A percentile compares a stretch with the other conserved stretches of the same genome.
phyloP scores from a whole-genome alignment of 2,797 vertebrate genomes.

The Perodicticus potto region DNA sequence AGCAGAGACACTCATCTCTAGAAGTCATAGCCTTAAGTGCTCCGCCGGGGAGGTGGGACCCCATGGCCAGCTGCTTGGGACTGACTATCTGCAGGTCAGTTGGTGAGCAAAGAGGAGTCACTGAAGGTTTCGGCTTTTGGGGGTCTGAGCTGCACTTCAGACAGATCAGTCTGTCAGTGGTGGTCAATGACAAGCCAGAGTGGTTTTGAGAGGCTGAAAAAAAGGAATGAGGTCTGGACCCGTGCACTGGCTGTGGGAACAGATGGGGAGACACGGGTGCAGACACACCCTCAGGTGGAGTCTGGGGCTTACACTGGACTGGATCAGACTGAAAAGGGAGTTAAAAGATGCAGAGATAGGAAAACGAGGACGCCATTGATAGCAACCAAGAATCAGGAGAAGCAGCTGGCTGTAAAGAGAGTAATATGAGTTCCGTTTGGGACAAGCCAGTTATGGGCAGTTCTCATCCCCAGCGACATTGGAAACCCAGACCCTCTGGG shows the following conservation, averaged over 20 bases:
- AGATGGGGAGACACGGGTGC: fast-evolving
- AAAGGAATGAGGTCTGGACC: not conserved
- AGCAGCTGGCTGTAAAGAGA: not conserved
- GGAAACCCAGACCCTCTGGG: not conserved
- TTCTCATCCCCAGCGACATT: not conserved
- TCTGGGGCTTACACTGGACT: fast-evolving
- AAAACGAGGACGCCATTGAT: fast-evolving
- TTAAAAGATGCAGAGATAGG: fast-evolving
- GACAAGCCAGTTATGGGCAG: not conserved
- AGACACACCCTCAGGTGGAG: not conserved
- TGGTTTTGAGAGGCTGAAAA: not conserved
- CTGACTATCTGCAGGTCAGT: not conserved
- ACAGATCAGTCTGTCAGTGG: not conserved
- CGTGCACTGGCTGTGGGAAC: fast-evolving
- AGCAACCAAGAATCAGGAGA: not conserved
- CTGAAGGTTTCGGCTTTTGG: not conserved
- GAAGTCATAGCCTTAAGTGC: fast-evolving
- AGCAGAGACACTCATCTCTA: not conserved
- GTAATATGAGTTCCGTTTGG: no score
- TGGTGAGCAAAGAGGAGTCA: not conserved
- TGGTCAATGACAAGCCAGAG: not conserved
- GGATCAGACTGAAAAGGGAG: not conserved
- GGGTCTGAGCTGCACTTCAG: not conserved
- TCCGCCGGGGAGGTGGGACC: not conserved
- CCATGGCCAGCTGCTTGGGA: not conserved